A percentile compares a stretch with the other conserved stretches of the same genome.
Conservation (phyloP, 2,113 vertebrate genomes). For the Rhipidura dahli region DNA sequence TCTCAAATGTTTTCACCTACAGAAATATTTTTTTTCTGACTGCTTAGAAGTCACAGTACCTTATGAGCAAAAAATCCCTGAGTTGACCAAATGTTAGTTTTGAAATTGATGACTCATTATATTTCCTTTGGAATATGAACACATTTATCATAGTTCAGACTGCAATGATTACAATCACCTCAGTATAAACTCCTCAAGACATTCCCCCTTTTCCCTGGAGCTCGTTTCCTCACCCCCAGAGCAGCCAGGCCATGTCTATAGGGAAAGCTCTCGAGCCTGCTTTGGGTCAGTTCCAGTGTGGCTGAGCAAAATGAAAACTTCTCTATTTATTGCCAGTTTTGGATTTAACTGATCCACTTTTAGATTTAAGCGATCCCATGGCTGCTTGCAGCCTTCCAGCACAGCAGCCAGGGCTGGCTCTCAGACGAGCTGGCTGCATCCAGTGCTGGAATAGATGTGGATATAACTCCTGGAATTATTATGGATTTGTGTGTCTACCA, state of each 20-base stretch:
- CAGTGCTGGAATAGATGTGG: not conserved
- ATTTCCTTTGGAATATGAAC: not conserved
- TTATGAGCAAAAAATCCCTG: not conserved
- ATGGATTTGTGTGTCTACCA: not conserved
- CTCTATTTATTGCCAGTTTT: not conserved
- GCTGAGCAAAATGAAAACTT: not conserved
- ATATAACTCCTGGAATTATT: not conserved
- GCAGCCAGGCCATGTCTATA: not conserved
- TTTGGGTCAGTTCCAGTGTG: not conserved
- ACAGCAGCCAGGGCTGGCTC: not conserved
- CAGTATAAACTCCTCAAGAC: not conserved
- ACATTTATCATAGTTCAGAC: not conserved
- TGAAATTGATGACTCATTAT: not conserved
- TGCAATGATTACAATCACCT: not conserved
- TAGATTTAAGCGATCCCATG: accelerated
- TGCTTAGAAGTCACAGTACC: not conserved
- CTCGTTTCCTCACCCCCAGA: not conserved
- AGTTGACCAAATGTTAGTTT: not conserved
- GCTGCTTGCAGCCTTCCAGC: not conserved
- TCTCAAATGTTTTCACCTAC: not conserved
- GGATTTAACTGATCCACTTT: not conserved
- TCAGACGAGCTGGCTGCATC: not conserved
- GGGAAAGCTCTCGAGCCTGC: not conserved
- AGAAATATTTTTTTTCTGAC: not conserved
- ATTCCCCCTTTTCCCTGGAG: not conserved